Percentiles rank a stretch among this genome's conserved stretches.
phyloP scores from a whole-genome alignment of 1,140 invertebrate species.

The Geopemphigus sp. region DNA sequence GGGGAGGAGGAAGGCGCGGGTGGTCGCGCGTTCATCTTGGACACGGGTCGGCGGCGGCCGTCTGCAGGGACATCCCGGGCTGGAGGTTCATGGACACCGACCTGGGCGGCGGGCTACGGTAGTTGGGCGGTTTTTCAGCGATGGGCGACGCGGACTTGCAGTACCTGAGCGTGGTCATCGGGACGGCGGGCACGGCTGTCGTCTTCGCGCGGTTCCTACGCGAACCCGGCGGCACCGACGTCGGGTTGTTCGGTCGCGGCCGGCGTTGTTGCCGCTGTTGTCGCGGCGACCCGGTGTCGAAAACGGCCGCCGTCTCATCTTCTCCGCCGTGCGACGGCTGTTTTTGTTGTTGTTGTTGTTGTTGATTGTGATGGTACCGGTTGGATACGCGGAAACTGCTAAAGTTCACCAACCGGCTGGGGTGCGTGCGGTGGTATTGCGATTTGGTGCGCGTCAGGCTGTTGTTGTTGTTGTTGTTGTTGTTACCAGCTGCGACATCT shows the following conservation, averaged over 20 bases:
- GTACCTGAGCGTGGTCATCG: constrained; percentile 4
- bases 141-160: constrained; percentile 44
- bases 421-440: constrained; percentile 49
- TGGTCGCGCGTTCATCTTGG: not conserved
- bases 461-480: not conserved
- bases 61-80: not conserved
- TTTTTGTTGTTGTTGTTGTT: constrained; percentile 47
- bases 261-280: not conserved
- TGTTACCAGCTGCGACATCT: constrained; percentile 32
- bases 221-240: not conserved
- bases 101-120: constrained; percentile 12
- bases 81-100: constrained; percentile 44
- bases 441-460: constrained; percentile 49
- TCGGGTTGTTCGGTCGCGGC: not conserved
- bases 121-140: constrained; percentile 3
- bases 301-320: not conserved
- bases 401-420: constrained; percentile 52
- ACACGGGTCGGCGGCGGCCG: not conserved
- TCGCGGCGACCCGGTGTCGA: constrained; percentile 38
- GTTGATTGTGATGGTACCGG: constrained; percentile 3
- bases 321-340: constrained; percentile 26
- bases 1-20: too few species aligned
- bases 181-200: not conserved
- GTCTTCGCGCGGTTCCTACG: not conserved
- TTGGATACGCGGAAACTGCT: constrained; percentile 53